Percentiles rank a stretch among this genome's conserved stretches.
These are phyloP conservation scores for Fregetta grallaria DNA, from an alignment of 2,113 vertebrate genomes.

Conservation along the genomic window DNA sequence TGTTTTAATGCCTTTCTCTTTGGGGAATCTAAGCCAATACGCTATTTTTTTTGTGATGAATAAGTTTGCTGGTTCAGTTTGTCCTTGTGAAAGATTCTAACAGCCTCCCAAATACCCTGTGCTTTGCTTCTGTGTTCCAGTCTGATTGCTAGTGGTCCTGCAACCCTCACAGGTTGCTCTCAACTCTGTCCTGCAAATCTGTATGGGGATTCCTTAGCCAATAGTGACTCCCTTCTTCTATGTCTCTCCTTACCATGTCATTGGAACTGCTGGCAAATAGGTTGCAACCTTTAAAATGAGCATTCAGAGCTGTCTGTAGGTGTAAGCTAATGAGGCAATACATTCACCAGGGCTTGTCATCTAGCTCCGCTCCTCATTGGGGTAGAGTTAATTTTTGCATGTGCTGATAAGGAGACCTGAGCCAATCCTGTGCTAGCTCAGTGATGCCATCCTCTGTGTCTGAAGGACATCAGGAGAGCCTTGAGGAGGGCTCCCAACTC, in stretches of 20 bases:
- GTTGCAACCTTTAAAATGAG: neutral
- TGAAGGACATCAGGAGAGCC: neutral
- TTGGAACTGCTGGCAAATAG: neutral
- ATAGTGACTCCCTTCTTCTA: neutral
- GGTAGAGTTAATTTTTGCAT: neutral
- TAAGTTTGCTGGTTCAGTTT: neutral
- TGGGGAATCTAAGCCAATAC: neutral
- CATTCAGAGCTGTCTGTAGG: neutral
- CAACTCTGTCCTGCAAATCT: neutral
- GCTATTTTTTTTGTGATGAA: neutral
- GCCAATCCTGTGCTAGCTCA: neutral
- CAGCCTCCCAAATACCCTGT: neutral
- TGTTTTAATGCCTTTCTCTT: conserved; percentile 10
- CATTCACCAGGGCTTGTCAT: neutral
- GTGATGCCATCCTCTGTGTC: neutral
- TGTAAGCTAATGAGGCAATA: neutral
- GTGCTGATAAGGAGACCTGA: neutral
- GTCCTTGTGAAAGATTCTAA: neutral
- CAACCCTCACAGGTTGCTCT: neutral
- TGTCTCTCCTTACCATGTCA: neutral
- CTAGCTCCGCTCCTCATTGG: neutral
- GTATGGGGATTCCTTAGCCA: neutral
- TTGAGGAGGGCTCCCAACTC: neutral
- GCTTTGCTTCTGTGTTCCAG: neutral
- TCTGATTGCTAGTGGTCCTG: neutral